Percentiles rank a stretch among this genome's conserved stretches.
Evolutionary conservation across 2,797 vertebrate species (phyloP).

Genomic region (Tapera naevia): DNA sequence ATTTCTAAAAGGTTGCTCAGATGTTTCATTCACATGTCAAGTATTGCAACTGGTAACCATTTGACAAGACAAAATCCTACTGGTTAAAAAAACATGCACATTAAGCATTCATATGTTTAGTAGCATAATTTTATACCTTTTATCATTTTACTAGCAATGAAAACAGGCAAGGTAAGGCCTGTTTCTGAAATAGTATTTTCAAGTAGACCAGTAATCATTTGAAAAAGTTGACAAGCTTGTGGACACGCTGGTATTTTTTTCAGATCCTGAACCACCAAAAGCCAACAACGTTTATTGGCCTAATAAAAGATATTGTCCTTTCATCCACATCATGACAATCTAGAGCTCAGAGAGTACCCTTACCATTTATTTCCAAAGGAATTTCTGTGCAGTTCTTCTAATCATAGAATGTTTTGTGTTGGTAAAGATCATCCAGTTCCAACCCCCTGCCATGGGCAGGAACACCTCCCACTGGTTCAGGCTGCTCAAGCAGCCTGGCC

Average conservation of each 20-base stretch:
- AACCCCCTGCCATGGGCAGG: no score
- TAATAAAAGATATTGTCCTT: neutral
- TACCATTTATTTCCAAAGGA: neutral
- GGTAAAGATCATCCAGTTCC: no score
- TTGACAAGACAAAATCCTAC: neutral
- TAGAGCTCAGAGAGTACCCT: neutral
- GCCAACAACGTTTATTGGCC: neutral
- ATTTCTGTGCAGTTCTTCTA: neutral
- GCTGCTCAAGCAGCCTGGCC: no score
- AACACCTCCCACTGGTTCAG: no score
- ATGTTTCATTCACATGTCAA: conserved; percentile 1
- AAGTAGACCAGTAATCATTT: neutral
- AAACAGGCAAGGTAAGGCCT: neutral
- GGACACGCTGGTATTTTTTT: neutral
- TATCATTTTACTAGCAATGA: neutral
- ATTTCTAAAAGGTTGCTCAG: neutral
- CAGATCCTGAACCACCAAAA: neutral
- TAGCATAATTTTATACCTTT: neutral
- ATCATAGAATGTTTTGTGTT: no score
- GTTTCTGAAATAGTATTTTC: neutral
- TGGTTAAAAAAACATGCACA: neutral
- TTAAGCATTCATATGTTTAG: neutral
- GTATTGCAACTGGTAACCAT: neutral
- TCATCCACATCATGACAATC: neutral
- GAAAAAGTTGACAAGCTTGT: neutral